phyloP scores from a whole-genome alignment of 2,888 invertebrate species.

The Myopa testacea region DNA sequence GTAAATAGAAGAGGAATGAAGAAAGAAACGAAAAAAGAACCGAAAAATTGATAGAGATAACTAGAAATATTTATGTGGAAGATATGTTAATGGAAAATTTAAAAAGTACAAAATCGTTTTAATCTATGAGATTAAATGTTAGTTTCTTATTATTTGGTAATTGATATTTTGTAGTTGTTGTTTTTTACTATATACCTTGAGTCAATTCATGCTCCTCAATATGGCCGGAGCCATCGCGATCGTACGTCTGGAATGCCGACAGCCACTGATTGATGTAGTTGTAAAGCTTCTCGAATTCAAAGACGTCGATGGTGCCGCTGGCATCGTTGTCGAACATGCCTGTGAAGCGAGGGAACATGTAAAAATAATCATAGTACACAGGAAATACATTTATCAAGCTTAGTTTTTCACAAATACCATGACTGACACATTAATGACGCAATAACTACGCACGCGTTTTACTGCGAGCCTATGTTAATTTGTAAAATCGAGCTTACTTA shows the following conservation, averaged over 20 bases:
- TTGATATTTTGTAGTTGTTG: not conserved
- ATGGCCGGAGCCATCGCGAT: slow-evolving; percentile 85
- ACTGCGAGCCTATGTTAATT: not conserved
- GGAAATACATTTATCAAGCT: slow-evolving; percentile 40
- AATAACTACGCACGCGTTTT: not conserved
- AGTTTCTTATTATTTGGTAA: not conserved
- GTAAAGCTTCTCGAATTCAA: slow-evolving; percentile 88
- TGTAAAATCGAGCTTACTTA: slow-evolving; percentile 67
- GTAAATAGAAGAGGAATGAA: too few relatives aligned
- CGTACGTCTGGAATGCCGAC: slow-evolving; percentile 84
- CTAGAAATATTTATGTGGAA: too few relatives aligned
- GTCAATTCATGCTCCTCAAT: slow-evolving; percentile 84
- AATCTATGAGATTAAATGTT: too few relatives aligned
- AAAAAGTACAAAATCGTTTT: too few relatives aligned
- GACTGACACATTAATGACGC: not conserved
- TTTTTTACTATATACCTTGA: slow-evolving; percentile 72
- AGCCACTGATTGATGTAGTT: slow-evolving; percentile 92
- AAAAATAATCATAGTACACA: too few relatives aligned
- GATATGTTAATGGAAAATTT: too few relatives aligned
- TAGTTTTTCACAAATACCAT: not conserved
- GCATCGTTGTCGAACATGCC: slow-evolving; percentile 91
- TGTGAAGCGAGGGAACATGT: slow-evolving; percentile 57
- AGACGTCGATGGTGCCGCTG: slow-evolving; percentile 84
- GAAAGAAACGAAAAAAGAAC: too few relatives aligned
- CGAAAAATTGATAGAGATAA: too few relatives aligned